Evolutionary conservation across 2,113 vertebrate species (phyloP), one percentile per base, ranked within the genome.

Genomic region (Pelvicachromis taeniatus): DNA sequence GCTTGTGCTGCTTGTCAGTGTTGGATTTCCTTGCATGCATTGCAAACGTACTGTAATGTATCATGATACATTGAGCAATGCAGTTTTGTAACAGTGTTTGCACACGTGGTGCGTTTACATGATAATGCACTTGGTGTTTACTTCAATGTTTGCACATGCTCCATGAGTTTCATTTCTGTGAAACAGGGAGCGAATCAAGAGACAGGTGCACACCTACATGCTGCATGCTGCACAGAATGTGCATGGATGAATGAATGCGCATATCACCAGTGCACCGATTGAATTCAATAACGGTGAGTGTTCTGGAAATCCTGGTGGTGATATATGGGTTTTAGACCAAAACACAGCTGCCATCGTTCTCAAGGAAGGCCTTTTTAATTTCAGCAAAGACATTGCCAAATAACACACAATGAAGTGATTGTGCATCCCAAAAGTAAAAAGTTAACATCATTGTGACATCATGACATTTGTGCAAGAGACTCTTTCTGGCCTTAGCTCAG

Each of bases 91-190:
- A 58, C 10, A 2, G 4, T 4, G 16, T 9, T 7, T 75, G 9
- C 21, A 21, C n/a, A 17, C 59, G 2, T 52, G 33, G 56, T 78
- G 19, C 4, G 1, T 56, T 26, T 26, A 3, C 7, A 1, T 58
- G n/a, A 6, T 23, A 21, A 4, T 29, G 17, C 16, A 7, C 11
- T 13, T 5, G 2, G 1, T 63, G 38, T 78, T 82, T 78, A 14
- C 54, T 29, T 87, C 9, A 38, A 40, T 3, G 14, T 13, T 52
- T 7, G 10, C 2, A 5, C 1, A 3, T 35, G 13, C 56, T 86
- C 77, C 65, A 70, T 90, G 23, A 88, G 91, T 95, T 94, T 95
- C 93, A 93, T 92, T 95, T 95, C 82, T 90, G 53, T 86, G 87
- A 88, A 95, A 95, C 8, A 55, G 85, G 78, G 87, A 92, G 53